A percentile compares a stretch with the other conserved stretches of the same genome.
These are phyloP conservation scores for Halictus ligatus DNA, from an alignment of 2,888 invertebrate genomes.

Conservation along the genomic window DNA sequence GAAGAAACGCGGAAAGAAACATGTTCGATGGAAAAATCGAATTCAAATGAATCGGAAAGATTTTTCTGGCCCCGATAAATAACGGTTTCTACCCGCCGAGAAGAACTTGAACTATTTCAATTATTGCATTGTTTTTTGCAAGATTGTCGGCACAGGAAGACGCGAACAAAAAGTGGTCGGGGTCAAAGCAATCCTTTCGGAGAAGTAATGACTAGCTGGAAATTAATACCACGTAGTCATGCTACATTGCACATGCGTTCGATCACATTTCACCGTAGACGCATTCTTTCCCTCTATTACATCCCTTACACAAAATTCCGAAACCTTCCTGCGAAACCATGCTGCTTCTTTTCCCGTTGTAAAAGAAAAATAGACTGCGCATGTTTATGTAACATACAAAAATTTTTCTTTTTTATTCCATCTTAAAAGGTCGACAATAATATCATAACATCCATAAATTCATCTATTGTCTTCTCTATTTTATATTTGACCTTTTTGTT, in stretches of 20 bases:
- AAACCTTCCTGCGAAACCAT: background rate
- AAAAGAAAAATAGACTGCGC: background rate
- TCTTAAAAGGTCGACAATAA: background rate
- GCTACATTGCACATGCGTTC: background rate
- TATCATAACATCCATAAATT: background rate
- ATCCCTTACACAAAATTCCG: background rate
- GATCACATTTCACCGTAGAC: background rate
- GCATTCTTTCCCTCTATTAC: background rate
- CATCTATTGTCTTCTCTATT: no score
- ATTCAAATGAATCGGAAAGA: background rate
- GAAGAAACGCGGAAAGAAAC: background rate
- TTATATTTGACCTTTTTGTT: no score
- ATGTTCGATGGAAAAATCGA: background rate
- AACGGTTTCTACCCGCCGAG: background rate
- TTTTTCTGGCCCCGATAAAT: background rate
- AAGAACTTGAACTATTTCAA: background rate
- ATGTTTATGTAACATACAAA: no score
- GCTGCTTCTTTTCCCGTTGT: background rate
- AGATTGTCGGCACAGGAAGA: background rate
- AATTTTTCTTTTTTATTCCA: no score
- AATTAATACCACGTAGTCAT: background rate
- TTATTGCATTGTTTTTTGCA: background rate
- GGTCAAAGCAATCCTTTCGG: background rate
- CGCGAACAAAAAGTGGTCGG: background rate
- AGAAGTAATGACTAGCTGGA: conserved; percentile 8